Base-by-base conservation (phyloP, 2,888 invertebrate species). In the Melanophora roralis region DNA sequence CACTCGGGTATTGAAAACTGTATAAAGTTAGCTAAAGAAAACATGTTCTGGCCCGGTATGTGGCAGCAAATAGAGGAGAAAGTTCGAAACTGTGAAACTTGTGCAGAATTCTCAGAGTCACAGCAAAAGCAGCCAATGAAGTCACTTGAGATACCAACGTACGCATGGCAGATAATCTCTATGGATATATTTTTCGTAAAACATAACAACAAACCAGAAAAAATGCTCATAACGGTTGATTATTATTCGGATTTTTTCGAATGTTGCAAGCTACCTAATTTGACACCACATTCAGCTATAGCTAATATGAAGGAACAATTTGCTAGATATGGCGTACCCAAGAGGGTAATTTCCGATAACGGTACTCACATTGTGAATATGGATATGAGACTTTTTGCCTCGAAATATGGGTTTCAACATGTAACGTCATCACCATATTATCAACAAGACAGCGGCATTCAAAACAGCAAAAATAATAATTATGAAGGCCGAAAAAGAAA, bases 301-400 rank as follows among this genome's bases (percentile, higher is more conserved):
- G 27, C 11, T 4, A 45, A 19, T 19, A 12, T 43, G 21, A 43
- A n/a, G 2, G n/a, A 68, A 27, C 12, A 68, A 12, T 68, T 55
- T 68, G 16, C 21, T 8, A 49, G 62, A 34, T 55, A 67, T 40
- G 53, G 53, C 0, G 40, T 67, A 4, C 55, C 67, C 0, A 34
- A 55, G 12, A 55, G 21, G 12, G 43, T 68, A 11, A 34, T 68
- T 11, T 57, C 34, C 8, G 69, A 57, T 23, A 69, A 59, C 23
- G 59, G 38, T n/a, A 38, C 57, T 7, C 12, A 68, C 47, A 57
- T 57, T 69, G 14, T 47, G 8, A 69, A 38, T n/a, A 47, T 12
- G 47, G 57, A 69, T 1, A 57, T 69, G 23, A 57, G n/a, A 11
- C 6, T 4, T 0, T 59, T 57, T 14, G 47, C 49, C n/a, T n/a